Percentiles rank a stretch among this genome's conserved stretches.
Conservation (phyloP, 2,113 vertebrate genomes). For the Daubentonia madagascariensis region DNA sequence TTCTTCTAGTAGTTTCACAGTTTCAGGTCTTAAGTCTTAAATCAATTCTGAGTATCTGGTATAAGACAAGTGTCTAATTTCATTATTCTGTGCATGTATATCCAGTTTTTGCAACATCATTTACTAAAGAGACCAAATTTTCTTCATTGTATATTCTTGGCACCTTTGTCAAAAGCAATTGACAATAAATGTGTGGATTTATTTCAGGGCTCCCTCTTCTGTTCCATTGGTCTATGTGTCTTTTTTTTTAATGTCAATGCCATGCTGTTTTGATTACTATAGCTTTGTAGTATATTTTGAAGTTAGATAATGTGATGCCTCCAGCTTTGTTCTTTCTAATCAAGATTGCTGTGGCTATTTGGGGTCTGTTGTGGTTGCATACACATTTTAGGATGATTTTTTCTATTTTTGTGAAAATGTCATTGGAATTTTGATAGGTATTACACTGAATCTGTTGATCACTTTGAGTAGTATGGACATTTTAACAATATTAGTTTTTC, state of each 20-base stretch:
- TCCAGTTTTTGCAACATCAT: not conserved
- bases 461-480: not conserved
- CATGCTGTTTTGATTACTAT: not conserved
- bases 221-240: not conserved
- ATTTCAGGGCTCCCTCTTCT: not conserved
- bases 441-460: not conserved
- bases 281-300: not conserved
- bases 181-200: not conserved
- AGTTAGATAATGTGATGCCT: not conserved
- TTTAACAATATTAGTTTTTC: not conserved
- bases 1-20: not conserved
- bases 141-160: not conserved
- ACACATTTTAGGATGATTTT: not conserved
- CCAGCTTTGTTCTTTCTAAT: not conserved
- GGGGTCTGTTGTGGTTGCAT: not conserved
- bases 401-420: not conserved
- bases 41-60: not conserved
- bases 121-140: not conserved
- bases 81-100: not conserved
- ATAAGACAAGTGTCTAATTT: not conserved
- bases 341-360: not conserved
- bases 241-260: not conserved
- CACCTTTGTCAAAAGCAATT: not conserved
- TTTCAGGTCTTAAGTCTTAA: not conserved
- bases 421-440: not conserved